Evolutionary conservation across 2,113 vertebrate species (phyloP).

Genomic region (Himantopus leucocephalus): DNA sequence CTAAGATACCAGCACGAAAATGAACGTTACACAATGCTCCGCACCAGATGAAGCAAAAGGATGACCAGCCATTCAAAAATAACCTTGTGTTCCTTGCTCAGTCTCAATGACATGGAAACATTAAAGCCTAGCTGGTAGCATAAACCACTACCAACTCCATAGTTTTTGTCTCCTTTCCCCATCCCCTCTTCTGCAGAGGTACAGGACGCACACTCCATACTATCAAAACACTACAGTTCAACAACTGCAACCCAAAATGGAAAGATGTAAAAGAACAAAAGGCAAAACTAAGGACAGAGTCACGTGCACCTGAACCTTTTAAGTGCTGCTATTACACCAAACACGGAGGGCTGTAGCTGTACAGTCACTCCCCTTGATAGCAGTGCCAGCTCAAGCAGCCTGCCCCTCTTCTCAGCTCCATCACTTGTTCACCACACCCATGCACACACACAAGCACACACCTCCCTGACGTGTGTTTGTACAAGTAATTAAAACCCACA

Average conservation of each 20-base stretch:
- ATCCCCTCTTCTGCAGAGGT: not conserved
- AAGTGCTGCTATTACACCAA: not conserved
- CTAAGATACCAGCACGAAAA: slow-evolving; percentile 31
- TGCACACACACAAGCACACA: not conserved
- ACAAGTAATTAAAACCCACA: not conserved
- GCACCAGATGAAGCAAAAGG: slow-evolving; percentile 7
- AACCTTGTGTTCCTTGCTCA: not conserved
- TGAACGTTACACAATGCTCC: not conserved
- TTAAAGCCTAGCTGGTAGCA: not conserved
- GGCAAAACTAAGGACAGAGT: not conserved
- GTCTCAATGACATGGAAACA: not conserved
- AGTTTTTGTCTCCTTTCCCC: not conserved
- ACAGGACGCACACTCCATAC: not conserved
- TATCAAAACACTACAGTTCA: not conserved
- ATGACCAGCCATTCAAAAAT: not conserved
- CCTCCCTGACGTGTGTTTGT: not conserved
- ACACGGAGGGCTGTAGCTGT: not conserved
- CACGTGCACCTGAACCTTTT: not conserved
- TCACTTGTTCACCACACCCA: too few species aligned
- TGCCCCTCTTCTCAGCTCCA: not conserved
- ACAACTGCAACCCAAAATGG: not conserved
- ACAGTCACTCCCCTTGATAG: too few species aligned
- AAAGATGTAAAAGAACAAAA: not conserved
- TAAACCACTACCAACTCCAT: not conserved
- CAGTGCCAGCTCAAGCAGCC: not conserved